These are phyloP conservation scores for Epinephelus fuscoguttatus DNA, from an alignment of 2,113 vertebrate genomes.

Conservation along the genomic window DNA sequence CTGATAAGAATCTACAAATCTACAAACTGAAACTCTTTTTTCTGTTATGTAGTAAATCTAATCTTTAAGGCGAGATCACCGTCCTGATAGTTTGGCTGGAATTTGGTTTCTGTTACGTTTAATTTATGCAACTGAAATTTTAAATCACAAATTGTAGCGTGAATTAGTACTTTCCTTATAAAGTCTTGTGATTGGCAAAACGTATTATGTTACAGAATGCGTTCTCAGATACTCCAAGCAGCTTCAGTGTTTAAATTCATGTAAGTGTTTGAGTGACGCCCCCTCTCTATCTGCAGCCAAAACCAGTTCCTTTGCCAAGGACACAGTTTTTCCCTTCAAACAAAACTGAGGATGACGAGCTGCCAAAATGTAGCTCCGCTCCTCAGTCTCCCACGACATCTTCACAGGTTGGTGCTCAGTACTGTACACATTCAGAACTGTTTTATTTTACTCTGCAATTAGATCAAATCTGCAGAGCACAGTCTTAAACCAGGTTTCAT, in stretches of 20 bases:
- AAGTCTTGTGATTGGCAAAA: background rate
- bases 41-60: background rate
- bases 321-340: accelerated
- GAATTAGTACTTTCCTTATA: background rate
- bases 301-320: background rate
- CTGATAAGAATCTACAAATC: background rate
- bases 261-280: no score
- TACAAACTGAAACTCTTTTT: background rate
- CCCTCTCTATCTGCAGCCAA: background rate
- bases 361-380: background rate
- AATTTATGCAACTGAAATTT: no score
- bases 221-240: no score
- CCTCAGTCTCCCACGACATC: background rate
- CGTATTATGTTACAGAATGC: no score
- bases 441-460: no score
- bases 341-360: background rate
- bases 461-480: no score
- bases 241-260: background rate
- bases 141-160: background rate
- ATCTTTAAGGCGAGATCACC: no score
- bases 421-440: no score
- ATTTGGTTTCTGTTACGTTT: no score
- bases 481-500: no score
- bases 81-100: no score
- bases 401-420: background rate